Evolutionary conservation across 1,140 invertebrate species (phyloP).

Genomic region (Hylaeus volcanicus): DNA sequence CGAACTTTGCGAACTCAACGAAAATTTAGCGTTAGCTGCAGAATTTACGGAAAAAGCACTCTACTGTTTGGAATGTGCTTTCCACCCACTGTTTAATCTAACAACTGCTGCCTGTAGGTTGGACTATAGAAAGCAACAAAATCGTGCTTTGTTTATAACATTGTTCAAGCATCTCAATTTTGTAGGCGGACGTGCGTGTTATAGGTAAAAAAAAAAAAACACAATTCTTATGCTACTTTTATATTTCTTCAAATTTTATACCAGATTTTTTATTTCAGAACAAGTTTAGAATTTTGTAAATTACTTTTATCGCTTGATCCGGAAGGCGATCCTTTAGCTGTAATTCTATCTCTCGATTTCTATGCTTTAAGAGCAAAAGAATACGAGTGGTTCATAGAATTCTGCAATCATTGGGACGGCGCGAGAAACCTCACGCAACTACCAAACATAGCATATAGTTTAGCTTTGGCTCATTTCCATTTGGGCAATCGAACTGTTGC

Average conservation of each 20-base stretch:
- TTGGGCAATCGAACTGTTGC: conserved; percentile 79
- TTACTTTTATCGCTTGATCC: conserved; percentile 90
- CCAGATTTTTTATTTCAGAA: conserved; percentile 78
- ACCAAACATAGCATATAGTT: conserved; percentile 93
- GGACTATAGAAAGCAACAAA: conserved; percentile 91
- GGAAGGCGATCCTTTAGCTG: conserved; percentile 90
- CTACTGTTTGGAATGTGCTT: conserved; percentile 88
- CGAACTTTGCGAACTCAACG: conserved; percentile 89
- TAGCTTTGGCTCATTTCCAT: conserved; percentile 89
- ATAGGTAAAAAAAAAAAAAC: conserved; percentile 73
- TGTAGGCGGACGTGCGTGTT: conserved; percentile 90
- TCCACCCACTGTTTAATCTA: conserved; percentile 91
- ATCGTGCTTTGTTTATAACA: conserved; percentile 91
- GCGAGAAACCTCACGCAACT: conserved; percentile 88
- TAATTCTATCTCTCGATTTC: conserved; percentile 91
- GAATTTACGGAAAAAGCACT: conserved; percentile 90
- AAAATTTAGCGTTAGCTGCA: conserved; percentile 89
- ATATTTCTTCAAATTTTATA: background rate
- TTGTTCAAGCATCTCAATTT: conserved; percentile 92
- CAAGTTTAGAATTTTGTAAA: conserved; percentile 90
- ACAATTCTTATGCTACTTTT: background rate
- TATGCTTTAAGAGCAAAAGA: conserved; percentile 91
- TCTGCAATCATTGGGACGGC: conserved; percentile 85
- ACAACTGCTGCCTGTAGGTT: conserved; percentile 88
- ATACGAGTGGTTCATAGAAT: conserved; percentile 90